Percentiles rank a stretch among this genome's conserved stretches.
phyloP scores from a whole-genome alignment of 2,888 invertebrate genomes.

The Cheilosia variabilis region DNA sequence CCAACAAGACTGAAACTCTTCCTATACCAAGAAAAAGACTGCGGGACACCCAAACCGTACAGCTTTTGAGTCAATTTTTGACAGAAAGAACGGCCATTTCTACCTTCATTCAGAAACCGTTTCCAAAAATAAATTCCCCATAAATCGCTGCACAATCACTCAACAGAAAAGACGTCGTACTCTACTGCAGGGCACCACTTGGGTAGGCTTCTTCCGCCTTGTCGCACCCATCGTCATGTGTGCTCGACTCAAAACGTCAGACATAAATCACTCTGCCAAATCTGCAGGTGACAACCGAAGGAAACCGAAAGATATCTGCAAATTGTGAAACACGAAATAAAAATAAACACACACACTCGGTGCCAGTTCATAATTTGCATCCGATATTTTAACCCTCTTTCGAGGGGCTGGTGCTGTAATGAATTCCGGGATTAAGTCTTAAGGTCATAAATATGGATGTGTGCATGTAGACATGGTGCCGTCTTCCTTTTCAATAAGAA shows the following conservation, averaged over 20 bases:
- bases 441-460: conserved; percentile 74
- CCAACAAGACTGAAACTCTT: no score
- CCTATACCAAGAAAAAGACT: no score
- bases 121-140: not conserved
- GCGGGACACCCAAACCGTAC: no score
- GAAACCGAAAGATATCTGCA: conserved; percentile 48
- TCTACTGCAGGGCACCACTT: not conserved
- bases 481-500: conserved; percentile 43
- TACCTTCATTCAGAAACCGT: no score
- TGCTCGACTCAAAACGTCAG: conserved; percentile 22
- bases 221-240: not conserved
- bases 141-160: not conserved
- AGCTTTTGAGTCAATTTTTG: no score
- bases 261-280: conserved; percentile 59
- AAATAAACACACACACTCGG: conserved; percentile 30
- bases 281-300: conserved; percentile 72
- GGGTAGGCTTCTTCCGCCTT: not conserved
- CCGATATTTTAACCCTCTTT: conserved; percentile 41
- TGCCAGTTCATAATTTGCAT: conserved; percentile 49
- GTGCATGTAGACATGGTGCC: conserved; percentile 51
- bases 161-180: conserved; percentile 11
- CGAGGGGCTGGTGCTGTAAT: conserved; percentile 24
- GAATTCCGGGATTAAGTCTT: conserved; percentile 69
- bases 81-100: no score
- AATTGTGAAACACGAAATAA: conserved; percentile 45